These are phyloP conservation scores for Lampris incognitus DNA, from an alignment of 2,113 vertebrate genomes.

Conservation along the genomic window DNA sequence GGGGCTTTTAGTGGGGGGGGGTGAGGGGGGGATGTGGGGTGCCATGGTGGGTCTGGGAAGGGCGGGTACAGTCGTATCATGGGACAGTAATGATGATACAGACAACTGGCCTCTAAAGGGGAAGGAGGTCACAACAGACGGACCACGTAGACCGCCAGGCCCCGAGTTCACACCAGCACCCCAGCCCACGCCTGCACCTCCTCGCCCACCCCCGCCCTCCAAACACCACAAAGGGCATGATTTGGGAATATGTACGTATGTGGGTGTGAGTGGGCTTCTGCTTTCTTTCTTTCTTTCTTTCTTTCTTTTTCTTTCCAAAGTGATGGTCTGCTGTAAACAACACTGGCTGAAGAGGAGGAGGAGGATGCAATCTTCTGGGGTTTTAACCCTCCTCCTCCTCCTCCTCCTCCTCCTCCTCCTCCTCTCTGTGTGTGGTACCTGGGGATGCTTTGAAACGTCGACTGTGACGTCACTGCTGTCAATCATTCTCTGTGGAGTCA, in stretches of 20 bases:
- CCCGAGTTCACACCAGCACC: constrained; percentile 19
- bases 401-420: constrained; percentile 41
- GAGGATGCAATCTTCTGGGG: constrained; percentile 73
- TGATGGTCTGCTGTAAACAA: constrained; percentile 69
- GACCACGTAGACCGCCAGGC: constrained; percentile 24
- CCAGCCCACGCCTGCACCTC: constrained; percentile 72
- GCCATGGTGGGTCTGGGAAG: constrained; percentile 43
- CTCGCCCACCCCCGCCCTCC: constrained; percentile 40
- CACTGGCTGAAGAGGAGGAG: constrained; percentile 64
- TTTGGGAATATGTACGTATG: constrained; percentile 61
- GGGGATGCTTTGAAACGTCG: constrained; percentile 77
- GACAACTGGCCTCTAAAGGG: constrained; percentile 28
- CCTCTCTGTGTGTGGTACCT: constrained; percentile 49
- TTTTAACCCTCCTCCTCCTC: constrained; percentile 51
- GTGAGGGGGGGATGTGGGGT: background rate
- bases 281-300: constrained; percentile 59
- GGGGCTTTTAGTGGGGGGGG: background rate
- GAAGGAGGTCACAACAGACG: constrained; percentile 16
- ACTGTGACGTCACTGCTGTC: constrained; percentile 72
- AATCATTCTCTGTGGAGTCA: constrained; percentile 81
- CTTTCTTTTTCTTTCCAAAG: constrained; percentile 50
- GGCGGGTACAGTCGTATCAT: background rate
- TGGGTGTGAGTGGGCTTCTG: constrained; percentile 56
- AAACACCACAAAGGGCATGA: constrained; percentile 60
- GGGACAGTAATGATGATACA: constrained; percentile 21